Base-by-base conservation (phyloP, 2,797 vertebrate species). In the Rhodeus uyekii region DNA sequence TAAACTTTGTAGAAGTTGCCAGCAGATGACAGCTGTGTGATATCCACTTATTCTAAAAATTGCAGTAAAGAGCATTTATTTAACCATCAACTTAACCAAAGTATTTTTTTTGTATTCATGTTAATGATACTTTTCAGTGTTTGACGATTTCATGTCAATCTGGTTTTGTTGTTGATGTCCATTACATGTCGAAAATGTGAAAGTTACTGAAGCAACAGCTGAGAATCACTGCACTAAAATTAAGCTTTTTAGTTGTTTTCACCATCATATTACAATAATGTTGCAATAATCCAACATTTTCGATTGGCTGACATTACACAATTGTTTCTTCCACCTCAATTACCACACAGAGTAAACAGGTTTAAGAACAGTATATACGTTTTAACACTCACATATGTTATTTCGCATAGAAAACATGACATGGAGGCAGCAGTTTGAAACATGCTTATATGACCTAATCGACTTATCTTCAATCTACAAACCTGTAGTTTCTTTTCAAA, bases 1-100 rank as follows among this genome's bases (percentile, higher is more conserved):
- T 3, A 74, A 24, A 48, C 32, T 55, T 71, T 71, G 14, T 29
- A 69, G 39, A 27, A 10, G 39, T 46, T 46, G 14, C 39, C 67
- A 69, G 39, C 38, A 42, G 2, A 69, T 38, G 71, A 73, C 71
- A 73, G 12, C 24, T 73, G 29, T 55, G 71, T 55, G 71, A 38
- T 48, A 55, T 50, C 18, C 9, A 2, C 27, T 13, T 10, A 22
- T 55, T 22, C 32, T 73, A 22, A 53, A 73, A 53, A n/a, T 12
- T n/a, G 5, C 46, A n/a, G 5, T 50, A 19, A 72, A 36, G 46
- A 73, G 46, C 29, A 72, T 50, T 36, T n/a, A 72, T 50, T 36
- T n/a, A 34, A 53, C 29, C 32, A 18, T 73, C 48, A 36, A 24
- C n/a, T 55, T 73, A 29, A 16, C 27, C 13, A 16, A 29, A n/a